A percentile compares a stretch with the other conserved stretches of the same genome.
Evolutionary conservation across 1,140 invertebrate species (phyloP).

Genomic region (Philopotamus ludificatus): DNA sequence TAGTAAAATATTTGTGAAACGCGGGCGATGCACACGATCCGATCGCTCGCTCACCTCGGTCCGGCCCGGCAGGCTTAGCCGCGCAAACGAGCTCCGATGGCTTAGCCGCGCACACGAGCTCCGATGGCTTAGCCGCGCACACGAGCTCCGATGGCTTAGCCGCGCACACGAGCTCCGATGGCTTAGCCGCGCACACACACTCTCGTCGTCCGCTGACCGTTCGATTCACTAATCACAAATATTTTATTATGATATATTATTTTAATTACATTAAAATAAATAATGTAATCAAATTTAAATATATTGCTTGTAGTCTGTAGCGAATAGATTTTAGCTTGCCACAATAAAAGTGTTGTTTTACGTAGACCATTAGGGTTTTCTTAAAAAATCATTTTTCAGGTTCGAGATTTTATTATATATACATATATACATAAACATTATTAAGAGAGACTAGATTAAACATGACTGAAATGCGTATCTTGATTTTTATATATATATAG

Average conservation of each 20-base stretch:
- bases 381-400: conserved; percentile 30
- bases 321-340: conserved; percentile 32
- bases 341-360: conserved; percentile 30
- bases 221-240: neutral
- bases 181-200: too few relatives aligned
- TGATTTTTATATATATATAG: conserved; percentile 18
- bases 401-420: conserved; percentile 14
- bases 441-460: conserved; percentile 1
- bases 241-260: conserved; percentile 5
- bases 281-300: conserved; percentile 24
- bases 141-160: too few relatives aligned
- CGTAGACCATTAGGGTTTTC: conserved; percentile 36
- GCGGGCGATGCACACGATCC: too few relatives aligned
- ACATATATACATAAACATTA: too few relatives aligned
- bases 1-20: conserved; percentile 13
- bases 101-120: too few relatives aligned
- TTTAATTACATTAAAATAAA: conserved; percentile 13
- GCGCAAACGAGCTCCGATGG: too few relatives aligned
- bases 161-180: too few relatives aligned
- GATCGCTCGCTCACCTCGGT: too few relatives aligned
- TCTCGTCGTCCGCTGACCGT: neutral
- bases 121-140: too few relatives aligned
- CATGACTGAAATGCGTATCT: conserved; percentile 19
- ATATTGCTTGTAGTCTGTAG: conserved; percentile 30
- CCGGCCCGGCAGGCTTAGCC: too few relatives aligned